Conservation (phyloP, 2,113 vertebrate species). For the Oriolus oriolus region DNA sequence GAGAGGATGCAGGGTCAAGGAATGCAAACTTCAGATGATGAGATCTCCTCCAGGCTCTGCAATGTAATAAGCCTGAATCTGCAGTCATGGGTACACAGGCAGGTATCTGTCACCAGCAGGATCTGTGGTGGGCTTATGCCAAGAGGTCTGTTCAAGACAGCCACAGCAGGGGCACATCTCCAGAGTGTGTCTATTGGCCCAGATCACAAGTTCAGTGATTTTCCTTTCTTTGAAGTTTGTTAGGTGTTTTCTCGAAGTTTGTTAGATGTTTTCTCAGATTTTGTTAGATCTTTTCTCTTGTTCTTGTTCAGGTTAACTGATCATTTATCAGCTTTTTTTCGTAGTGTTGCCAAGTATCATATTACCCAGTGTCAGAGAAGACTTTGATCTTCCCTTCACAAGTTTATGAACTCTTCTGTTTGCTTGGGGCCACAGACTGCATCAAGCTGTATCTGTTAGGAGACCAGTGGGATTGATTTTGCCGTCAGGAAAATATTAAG, state of each 20-base stretch:
- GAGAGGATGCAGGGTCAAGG: background rate
- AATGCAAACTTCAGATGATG: background rate
- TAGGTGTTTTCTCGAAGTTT: background rate
- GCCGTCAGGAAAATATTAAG: background rate
- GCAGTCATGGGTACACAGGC: rapidly evolving
- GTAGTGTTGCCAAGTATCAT: background rate
- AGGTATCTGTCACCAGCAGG: background rate
- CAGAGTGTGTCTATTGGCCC: background rate
- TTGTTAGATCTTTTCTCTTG: background rate
- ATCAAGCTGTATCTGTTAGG: background rate
- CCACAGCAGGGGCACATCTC: background rate
- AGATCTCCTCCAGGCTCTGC: background rate
- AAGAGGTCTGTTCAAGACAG: background rate
- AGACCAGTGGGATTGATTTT: background rate
- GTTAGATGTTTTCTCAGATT: background rate
- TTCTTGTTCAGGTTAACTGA: background rate
- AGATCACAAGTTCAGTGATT: background rate
- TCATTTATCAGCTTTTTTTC: background rate
- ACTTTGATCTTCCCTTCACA: background rate
- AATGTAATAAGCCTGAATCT: background rate
- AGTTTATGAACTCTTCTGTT: background rate
- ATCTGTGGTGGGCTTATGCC: background rate
- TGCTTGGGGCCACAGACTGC: background rate
- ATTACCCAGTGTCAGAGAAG: background rate
- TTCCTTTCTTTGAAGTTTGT: background rate